Percentiles rank a stretch among this genome's conserved stretches.
These are phyloP conservation scores for Menidia menidia DNA, from an alignment of 2,797 vertebrate species.

Conservation along the genomic window DNA sequence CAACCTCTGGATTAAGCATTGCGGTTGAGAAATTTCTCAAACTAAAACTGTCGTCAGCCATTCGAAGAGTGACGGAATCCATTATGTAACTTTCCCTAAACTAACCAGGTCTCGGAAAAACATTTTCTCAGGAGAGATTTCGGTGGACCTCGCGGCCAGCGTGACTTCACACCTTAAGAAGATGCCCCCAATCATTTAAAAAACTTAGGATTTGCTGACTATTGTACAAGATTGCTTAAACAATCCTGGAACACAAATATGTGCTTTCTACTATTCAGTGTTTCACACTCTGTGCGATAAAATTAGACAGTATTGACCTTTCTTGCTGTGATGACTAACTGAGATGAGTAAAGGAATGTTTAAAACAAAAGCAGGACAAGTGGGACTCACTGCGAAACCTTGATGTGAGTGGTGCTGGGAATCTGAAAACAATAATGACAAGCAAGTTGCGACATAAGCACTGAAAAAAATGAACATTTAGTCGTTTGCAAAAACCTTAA, in stretches of 20 bases:
- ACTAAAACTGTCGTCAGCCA: slow-evolving; percentile 56
- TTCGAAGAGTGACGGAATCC: slow-evolving; percentile 47
- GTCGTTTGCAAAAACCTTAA: too few species aligned
- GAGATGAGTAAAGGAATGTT: neutral
- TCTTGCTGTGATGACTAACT: slow-evolving; percentile 25
- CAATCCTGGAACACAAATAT: neutral
- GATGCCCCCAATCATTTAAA: neutral
- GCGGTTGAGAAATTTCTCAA: slow-evolving; percentile 67
- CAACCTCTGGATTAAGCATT: slow-evolving; percentile 66
- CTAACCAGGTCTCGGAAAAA: slow-evolving; percentile 48
- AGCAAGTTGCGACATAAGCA: too few species aligned
- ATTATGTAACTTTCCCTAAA: slow-evolving; percentile 64
- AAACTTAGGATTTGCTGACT: neutral
- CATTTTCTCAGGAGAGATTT: slow-evolving; percentile 31
- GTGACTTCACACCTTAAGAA: slow-evolving; percentile 14
- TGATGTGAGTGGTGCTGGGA: neutral
- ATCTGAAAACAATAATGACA: too few species aligned
- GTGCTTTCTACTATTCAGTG: slow-evolving; percentile 26
- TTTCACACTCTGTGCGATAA: neutral
- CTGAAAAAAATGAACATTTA: too few species aligned
- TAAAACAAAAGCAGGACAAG: neutral
- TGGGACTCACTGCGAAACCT: neutral
- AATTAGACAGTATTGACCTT: neutral
- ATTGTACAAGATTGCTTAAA: neutral
- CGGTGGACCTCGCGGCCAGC: neutral